Conservation (phyloP, 2,888 invertebrate species). For the Zygothrica quintamaculata region DNA sequence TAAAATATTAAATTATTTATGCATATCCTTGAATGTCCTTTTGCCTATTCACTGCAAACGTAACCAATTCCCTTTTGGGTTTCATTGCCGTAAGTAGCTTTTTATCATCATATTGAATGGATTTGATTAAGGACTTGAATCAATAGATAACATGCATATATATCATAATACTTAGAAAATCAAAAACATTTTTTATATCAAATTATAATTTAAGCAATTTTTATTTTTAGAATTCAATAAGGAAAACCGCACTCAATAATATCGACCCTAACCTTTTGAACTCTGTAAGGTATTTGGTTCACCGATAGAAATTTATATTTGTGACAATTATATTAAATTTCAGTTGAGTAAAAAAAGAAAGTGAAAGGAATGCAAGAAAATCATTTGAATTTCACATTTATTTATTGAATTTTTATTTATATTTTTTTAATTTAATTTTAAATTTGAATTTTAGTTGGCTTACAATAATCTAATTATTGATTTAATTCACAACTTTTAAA, state of each 20-base stretch:
- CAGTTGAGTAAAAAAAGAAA: too few relatives aligned
- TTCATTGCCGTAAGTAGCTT: constrained; percentile 37
- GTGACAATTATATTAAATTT: too few relatives aligned
- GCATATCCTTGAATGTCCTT: constrained; percentile 43
- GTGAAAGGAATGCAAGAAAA: too few relatives aligned
- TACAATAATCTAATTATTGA: constrained; percentile 81
- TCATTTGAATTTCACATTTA: constrained; percentile 43
- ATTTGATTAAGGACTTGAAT: constrained; percentile 17
- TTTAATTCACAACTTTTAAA: constrained; percentile 80
- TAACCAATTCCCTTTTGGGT: constrained; percentile 15
- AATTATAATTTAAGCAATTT: too few relatives aligned
- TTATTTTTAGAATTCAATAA: constrained; percentile 28
- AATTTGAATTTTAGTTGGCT: constrained; percentile 38
- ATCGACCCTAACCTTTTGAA: too few relatives aligned
- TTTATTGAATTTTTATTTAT: constrained; percentile 58
- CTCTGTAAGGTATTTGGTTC: too few relatives aligned
- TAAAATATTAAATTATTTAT: constrained; percentile 75
- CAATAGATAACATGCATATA: constrained; percentile 7
- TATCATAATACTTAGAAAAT: not conserved
- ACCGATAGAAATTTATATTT: too few relatives aligned
- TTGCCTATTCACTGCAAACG: constrained; percentile 17
- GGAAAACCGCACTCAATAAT: too few relatives aligned
- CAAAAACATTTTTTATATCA: constrained; percentile 4
- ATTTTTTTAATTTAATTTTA: too few relatives aligned
- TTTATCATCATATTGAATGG: constrained; percentile 25